These are phyloP conservation scores for Liopterus haemorrhoidalis DNA, from an alignment of 2,888 invertebrate species.

Conservation along the genomic window DNA sequence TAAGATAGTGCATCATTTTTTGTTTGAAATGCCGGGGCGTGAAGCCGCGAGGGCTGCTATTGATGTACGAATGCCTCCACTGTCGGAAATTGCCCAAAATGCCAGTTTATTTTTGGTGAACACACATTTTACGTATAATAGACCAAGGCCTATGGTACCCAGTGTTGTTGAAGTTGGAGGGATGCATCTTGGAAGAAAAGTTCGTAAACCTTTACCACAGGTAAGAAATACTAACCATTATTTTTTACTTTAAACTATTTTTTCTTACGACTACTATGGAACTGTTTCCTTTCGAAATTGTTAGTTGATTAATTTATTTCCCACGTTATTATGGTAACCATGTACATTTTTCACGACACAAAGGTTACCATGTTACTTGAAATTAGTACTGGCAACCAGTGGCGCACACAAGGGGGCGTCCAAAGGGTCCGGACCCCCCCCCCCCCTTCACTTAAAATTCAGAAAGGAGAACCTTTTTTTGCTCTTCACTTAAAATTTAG, in stretches of 20 bases:
- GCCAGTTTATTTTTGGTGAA: slow-evolving; percentile 45
- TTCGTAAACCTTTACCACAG: slow-evolving; percentile 28
- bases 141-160: slow-evolving; percentile 43
- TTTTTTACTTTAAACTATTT: not conserved
- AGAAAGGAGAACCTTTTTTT: too few species aligned
- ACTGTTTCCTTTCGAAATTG: too few species aligned
- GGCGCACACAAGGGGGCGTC: too few species aligned
- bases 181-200: slow-evolving; percentile 45
- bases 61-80: slow-evolving; percentile 35
- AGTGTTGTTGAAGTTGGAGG: slow-evolving; percentile 47
- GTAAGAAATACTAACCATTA: slow-evolving; percentile 25
- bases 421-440: too few species aligned
- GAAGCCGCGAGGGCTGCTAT: slow-evolving; percentile 35
- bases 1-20: slow-evolving; percentile 31
- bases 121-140: slow-evolving; percentile 43
- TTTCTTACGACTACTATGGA: too few species aligned
- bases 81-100: slow-evolving; percentile 43
- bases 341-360: too few species aligned
- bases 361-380: too few species aligned
- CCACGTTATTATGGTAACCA: too few species aligned
- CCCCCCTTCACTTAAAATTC: too few species aligned
- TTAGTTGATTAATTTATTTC: too few species aligned
- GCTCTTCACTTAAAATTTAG: too few species aligned
- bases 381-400: too few species aligned
- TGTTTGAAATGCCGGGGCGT: slow-evolving; percentile 31